These are phyloP conservation scores for Cyrtorhinus lividipennis DNA, from an alignment of 1,140 invertebrate genomes.

Conservation along the genomic window DNA sequence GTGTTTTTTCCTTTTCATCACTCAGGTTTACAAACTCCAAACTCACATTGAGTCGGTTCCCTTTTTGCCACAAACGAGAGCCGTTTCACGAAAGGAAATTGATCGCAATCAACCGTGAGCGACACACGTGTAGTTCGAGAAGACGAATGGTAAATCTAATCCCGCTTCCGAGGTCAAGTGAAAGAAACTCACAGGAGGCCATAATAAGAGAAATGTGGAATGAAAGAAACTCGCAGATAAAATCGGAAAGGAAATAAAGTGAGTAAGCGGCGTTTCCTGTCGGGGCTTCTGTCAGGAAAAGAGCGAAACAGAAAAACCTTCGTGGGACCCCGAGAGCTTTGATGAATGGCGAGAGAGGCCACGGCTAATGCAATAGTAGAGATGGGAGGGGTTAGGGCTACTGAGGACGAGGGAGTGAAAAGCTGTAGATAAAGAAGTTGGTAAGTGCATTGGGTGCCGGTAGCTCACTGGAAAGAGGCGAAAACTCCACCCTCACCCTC, in stretches of 20 bases:
- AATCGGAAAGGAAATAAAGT: neutral
- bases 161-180: no score
- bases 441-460: neutral
- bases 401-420: neutral
- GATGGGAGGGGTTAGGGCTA: neutral
- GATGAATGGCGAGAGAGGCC: neutral
- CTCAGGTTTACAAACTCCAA: no score
- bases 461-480: neutral
- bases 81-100: no score
- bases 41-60: no score
- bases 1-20: no score
- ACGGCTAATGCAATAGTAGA: neutral
- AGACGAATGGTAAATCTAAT: no score
- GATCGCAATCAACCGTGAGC: no score
- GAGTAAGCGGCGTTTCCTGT: neutral
- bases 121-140: no score
- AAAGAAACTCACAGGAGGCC: neutral
- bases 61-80: no score
- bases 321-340: neutral
- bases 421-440: neutral
- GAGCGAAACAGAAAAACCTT: neutral
- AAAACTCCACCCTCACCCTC: neutral
- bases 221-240: no score
- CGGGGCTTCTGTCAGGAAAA: neutral
- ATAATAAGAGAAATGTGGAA: neutral